A percentile compares a stretch with the other conserved stretches of the same genome.
Conservation (phyloP, 2,113 vertebrate genomes). For the Galbula dea region DNA sequence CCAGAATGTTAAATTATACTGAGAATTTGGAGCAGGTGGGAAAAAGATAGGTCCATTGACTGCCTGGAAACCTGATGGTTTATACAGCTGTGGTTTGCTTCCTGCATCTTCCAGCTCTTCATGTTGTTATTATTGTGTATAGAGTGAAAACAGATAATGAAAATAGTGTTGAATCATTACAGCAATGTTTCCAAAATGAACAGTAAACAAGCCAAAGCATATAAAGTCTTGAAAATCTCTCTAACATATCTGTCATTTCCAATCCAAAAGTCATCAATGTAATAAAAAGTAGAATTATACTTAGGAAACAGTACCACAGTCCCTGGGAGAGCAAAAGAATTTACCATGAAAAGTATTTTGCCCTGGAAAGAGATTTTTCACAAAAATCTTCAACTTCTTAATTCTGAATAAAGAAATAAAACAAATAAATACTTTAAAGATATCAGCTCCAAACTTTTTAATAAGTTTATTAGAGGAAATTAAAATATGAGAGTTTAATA, state of each 20-base stretch:
- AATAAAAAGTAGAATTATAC: background rate
- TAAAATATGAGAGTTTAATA: background rate
- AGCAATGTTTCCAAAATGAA: background rate
- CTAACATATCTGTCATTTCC: background rate
- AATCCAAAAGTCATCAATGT: background rate
- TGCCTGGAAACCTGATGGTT: background rate
- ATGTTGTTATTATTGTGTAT: background rate
- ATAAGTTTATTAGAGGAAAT: no score
- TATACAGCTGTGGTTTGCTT: background rate
- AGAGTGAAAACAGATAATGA: background rate
- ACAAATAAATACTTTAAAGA: background rate
- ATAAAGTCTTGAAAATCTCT: background rate
- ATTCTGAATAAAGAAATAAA: background rate
- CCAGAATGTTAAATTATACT: background rate
- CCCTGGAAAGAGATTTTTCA: background rate
- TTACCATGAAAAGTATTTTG: background rate
- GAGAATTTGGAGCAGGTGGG: conserved; percentile 1
- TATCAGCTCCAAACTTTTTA: background rate
- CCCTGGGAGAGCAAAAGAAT: background rate
- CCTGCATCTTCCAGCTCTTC: background rate
- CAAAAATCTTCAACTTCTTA: background rate
- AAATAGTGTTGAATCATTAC: background rate
- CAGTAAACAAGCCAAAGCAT: background rate
- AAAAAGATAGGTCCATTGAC: background rate
- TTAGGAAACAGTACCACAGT: background rate